Evolutionary conservation across 1,140 invertebrate genomes (phyloP).

Genomic region (Ceratoteleas bidentatus): DNA sequence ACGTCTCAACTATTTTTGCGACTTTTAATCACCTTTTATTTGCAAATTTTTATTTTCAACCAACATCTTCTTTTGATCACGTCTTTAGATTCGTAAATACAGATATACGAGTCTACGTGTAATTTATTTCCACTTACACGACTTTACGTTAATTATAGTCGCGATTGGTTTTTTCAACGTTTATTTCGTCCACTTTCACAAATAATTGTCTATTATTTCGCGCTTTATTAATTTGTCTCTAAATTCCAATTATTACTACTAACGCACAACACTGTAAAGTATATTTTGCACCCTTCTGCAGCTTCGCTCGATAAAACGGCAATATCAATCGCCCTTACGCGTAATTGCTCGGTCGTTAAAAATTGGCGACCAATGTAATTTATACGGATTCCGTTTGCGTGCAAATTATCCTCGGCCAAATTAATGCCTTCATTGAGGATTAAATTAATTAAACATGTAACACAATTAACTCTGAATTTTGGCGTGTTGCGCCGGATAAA

Average conservation of each 20-base stretch:
- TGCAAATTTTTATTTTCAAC: background rate
- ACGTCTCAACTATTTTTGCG: background rate
- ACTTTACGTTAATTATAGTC: no score
- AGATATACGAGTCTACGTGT: no score
- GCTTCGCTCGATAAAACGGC: background rate
- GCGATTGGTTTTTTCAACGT: no score
- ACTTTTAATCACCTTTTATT: background rate
- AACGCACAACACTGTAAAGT: no score
- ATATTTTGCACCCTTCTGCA: no score
- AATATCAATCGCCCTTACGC: background rate
- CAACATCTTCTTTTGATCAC: background rate
- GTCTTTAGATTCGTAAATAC: no score
- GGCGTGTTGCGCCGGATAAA: background rate
- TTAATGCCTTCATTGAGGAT: constrained; percentile 5
- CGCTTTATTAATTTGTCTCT: no score
- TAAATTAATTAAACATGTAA: constrained; percentile 6
- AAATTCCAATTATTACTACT: no score
- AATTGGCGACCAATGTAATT: background rate
- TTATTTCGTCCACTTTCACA: no score
- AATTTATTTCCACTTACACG: no score
- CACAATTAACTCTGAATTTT: background rate
- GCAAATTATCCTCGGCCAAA: background rate
- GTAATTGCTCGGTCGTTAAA: background rate
- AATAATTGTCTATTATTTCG: no score
- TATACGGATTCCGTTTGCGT: constrained; percentile 2